phyloP scores from a whole-genome alignment of 2,888 invertebrate species.

The Papilio gigon region DNA sequence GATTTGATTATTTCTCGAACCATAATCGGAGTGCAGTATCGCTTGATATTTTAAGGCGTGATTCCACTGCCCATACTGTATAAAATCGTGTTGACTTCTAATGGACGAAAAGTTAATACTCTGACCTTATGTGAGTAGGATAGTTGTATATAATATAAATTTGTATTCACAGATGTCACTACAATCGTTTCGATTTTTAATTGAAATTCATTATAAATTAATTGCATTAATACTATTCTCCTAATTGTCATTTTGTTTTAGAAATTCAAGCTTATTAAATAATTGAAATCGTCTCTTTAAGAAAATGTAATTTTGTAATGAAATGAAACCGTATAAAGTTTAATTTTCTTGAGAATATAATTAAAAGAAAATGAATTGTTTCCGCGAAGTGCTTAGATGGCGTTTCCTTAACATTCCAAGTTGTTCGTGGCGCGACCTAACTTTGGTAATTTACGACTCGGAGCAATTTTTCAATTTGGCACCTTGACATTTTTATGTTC shows the following conservation, averaged over 20 bases:
- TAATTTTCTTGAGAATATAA: slow-evolving; percentile 19
- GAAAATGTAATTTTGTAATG: not conserved
- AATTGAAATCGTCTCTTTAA: slow-evolving; percentile 43
- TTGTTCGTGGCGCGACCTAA: slow-evolving; percentile 25
- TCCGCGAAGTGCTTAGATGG: slow-evolving; percentile 33
- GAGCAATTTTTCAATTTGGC: slow-evolving; percentile 40
- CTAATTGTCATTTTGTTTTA: slow-evolving; percentile 35
- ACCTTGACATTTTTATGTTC: slow-evolving; percentile 46
- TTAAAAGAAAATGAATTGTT: slow-evolving; percentile 23
- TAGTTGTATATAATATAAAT: too few relatives aligned
- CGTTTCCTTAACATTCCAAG: slow-evolving; percentile 30
- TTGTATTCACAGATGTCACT: slow-evolving; percentile 20
- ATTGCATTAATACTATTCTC: slow-evolving; percentile 12
- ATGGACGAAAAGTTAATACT: too few relatives aligned
- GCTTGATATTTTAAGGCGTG: slow-evolving; percentile 24
- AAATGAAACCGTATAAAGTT: slow-evolving; percentile 20
- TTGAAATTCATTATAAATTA: not conserved
- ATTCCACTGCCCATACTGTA: too few relatives aligned
- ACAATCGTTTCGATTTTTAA: slow-evolving; percentile 6
- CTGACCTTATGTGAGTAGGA: too few relatives aligned
- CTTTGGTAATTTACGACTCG: slow-evolving; percentile 39
- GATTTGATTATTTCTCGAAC: slow-evolving; percentile 24
- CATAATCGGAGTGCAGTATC: slow-evolving; percentile 13
- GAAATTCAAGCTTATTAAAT: slow-evolving; percentile 48
- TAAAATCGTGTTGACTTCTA: too few relatives aligned